phyloP scores from a whole-genome alignment of 2,888 invertebrate genomes.

The Diaperis boleti region DNA sequence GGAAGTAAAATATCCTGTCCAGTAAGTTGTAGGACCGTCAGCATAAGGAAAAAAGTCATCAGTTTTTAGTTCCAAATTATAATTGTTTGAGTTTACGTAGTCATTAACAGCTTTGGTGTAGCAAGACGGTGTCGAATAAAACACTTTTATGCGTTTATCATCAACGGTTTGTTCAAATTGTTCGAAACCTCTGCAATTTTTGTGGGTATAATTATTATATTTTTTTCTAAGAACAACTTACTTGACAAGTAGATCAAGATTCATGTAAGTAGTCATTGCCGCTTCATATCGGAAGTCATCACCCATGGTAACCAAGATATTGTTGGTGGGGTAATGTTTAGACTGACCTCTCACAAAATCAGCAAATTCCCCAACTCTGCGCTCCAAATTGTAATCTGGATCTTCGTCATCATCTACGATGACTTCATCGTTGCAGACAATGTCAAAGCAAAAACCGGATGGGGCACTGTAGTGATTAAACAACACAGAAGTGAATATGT shows the following conservation, averaged over 20 bases:
- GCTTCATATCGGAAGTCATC: slow-evolving; percentile 42
- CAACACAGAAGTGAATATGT: slow-evolving; percentile 47
- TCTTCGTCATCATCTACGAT: slow-evolving; percentile 69
- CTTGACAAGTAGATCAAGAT: slow-evolving; percentile 35
- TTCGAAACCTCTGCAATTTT: slow-evolving; percentile 37
- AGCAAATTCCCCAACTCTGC: slow-evolving; percentile 53
- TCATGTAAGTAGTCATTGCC: slow-evolving; percentile 35
- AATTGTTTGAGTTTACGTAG: slow-evolving; percentile 34
- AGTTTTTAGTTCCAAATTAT: slow-evolving; percentile 70
- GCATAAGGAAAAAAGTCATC: slow-evolving; percentile 95
- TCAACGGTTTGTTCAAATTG: slow-evolving; percentile 22
- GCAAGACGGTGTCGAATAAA: slow-evolving; percentile 86
- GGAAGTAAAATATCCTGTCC: slow-evolving; percentile 92
- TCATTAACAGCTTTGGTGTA: slow-evolving; percentile 78
- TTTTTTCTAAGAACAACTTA: slow-evolving; percentile 3
- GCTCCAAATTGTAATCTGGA: slow-evolving; percentile 70
- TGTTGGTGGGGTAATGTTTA: slow-evolving; percentile 29
- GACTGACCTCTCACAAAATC: slow-evolving; percentile 59
- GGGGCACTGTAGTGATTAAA: slow-evolving; percentile 70
- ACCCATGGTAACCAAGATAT: slow-evolving; percentile 41
- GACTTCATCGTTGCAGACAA: slow-evolving; percentile 62
- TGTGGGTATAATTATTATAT: too few species aligned
- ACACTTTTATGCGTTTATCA: slow-evolving; percentile 70
- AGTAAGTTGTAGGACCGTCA: slow-evolving; percentile 83
- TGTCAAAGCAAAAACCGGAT: slow-evolving; percentile 73